Base-by-base conservation (phyloP, 2,113 vertebrate species). In the Lampris megalopsis region DNA sequence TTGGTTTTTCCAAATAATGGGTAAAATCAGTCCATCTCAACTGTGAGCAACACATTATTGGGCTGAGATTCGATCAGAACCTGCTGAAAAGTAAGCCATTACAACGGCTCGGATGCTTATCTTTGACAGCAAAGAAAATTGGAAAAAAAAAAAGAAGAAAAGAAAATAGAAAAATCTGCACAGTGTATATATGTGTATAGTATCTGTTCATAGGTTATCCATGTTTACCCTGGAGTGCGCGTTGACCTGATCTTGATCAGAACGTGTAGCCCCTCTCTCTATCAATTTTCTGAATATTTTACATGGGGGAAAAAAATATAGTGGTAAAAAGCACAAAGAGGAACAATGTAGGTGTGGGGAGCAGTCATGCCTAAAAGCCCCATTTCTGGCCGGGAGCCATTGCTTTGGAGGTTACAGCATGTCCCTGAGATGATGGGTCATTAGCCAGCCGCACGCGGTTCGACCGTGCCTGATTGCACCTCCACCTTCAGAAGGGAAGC, bases 381-480 rank as follows among this genome's bases (percentile, higher is more conserved):
- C 1, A 41, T 53, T 59, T 73, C 6, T 59, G 41, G 53, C 3
- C 8, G 4, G 64, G 10, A 66, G 58, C 47, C 6, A 5, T 37
- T n/a, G 56, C 54, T 43, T 63, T 52, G 63, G 88, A 89, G 80
- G 77, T 78, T 75, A 58, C 59, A 35, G 43, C 0, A 73, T 48
- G 74, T 86, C 77, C 68, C 77, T 86, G 83, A 85, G 79, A 82
- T 71, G 79, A 83, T 50, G 75, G 79, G 37, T 84, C 85, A 81
- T 91, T 86, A 89, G 71, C 48, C 70, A 54, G 70, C 59, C 11
- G n/a, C 41, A 52, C 60, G 9, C 74, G 52, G 56, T 63, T 60
- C 63, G 67, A 61, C 50, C 70, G 38, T 45, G 50, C 59, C 75
- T 77, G 76, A 73, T n/a, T 54, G 68, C 71, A 50, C 70, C 67